phyloP scores from a whole-genome alignment of 2,888 invertebrate genomes.

The Carpatolechia fugitivella region DNA sequence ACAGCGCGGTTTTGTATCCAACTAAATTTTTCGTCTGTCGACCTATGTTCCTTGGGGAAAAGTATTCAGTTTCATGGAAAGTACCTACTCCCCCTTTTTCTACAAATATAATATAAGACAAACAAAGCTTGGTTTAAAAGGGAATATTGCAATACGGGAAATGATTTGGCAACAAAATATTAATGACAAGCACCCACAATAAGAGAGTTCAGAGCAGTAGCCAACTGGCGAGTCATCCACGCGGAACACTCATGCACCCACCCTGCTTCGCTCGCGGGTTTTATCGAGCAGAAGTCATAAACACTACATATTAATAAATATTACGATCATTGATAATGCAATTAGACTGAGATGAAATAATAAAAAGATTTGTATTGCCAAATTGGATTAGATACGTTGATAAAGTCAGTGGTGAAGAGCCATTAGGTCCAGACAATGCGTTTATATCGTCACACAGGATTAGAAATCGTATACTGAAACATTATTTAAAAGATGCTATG shows the following conservation, averaged over 20 bases:
- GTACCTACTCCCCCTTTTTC: not conserved
- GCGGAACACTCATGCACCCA: not conserved
- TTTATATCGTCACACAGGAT: not conserved
- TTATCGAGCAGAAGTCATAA: conserved; percentile 9
- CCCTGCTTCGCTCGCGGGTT: not conserved
- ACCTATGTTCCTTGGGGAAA: too few species aligned
- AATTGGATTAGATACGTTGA: not conserved
- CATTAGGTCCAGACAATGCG: not conserved
- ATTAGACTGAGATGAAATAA: not conserved
- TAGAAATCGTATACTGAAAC: not conserved
- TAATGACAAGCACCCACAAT: not conserved
- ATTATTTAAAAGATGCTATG: too few species aligned
- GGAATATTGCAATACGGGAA: not conserved
- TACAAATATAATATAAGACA: too few species aligned
- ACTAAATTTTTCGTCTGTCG: too few species aligned
- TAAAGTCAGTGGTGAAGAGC: not conserved
- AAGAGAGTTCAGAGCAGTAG: not conserved
- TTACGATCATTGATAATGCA: conserved; percentile 5
- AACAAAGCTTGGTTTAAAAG: not conserved
- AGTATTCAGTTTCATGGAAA: too few species aligned
- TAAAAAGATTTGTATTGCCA: not conserved
- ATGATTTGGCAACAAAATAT: conserved; percentile 6
- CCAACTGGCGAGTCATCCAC: not conserved
- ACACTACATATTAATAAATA: conserved; percentile 6
- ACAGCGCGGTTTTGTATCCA: too few species aligned